Evolutionary conservation across 2,888 invertebrate genomes (phyloP).

Genomic region (Ceraclea dissimilis): DNA sequence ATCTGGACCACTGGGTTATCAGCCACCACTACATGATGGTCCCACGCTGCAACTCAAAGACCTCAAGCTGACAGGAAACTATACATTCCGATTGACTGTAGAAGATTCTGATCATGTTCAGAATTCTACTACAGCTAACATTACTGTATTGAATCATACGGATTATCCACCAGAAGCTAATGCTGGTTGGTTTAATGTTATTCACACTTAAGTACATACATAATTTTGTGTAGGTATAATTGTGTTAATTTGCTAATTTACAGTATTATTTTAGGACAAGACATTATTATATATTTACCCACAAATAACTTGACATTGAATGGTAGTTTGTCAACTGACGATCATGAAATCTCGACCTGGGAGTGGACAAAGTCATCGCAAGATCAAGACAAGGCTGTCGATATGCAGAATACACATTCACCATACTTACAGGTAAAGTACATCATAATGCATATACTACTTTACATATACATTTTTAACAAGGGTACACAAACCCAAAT

Average conservation of each 20-base stretch:
- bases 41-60: constrained; percentile 80
- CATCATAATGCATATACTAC: not conserved
- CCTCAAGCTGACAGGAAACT: constrained; percentile 79
- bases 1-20: constrained; percentile 79
- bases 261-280: constrained; percentile 52
- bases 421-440: constrained; percentile 63
- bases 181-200: constrained; percentile 60
- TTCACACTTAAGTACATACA: not conserved
- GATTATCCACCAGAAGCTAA: constrained; percentile 96
- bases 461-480: constrained; percentile 1
- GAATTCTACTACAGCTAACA: constrained; percentile 79
- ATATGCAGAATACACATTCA: constrained; percentile 92
- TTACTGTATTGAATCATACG: constrained; percentile 81
- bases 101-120: constrained; percentile 84
- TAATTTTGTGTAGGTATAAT: too few species aligned
- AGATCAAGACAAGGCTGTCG: constrained; percentile 84
- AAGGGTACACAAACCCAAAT: not conserved
- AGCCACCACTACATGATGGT: constrained; percentile 68
- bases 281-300: constrained; percentile 84
- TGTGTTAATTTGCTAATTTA: not conserved
- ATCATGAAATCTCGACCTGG: constrained; percentile 88
- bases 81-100: constrained; percentile 83
- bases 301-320: constrained; percentile 79
- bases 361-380: constrained; percentile 91
- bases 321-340: constrained; percentile 87